Conservation (phyloP, 2,113 vertebrate genomes). For the Triplophysa rosa region DNA sequence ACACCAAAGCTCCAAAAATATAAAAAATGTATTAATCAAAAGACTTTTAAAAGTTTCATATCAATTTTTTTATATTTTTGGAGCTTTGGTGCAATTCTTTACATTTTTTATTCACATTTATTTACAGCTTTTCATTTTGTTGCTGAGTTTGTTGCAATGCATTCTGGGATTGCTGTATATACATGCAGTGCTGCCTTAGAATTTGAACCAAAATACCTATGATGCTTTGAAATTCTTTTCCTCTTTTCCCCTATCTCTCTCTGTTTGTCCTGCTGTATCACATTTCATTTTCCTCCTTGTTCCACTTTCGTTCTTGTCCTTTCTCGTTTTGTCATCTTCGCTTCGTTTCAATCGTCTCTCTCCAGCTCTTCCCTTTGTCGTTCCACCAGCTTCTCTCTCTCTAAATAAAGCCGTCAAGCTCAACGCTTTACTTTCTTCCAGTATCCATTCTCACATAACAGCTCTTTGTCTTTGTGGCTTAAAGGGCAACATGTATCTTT, state of each 20-base stretch:
- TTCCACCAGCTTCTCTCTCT: constrained; percentile 22
- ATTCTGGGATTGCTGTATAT: no score
- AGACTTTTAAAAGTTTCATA: no score
- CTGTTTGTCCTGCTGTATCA: constrained; percentile 23
- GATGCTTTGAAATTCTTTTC: background rate
- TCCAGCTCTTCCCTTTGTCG: background rate
- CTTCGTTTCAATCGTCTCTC: constrained; percentile 4
- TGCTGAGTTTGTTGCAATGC: no score
- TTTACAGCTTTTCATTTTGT: no score
- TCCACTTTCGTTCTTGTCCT: background rate
- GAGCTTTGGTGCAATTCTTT: background rate
- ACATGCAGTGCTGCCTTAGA: no score
- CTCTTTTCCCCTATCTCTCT: background rate
- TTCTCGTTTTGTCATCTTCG: constrained; percentile 8
- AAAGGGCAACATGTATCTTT: background rate
- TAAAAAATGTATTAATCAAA: no score
- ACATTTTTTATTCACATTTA: background rate
- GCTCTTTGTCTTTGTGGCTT: constrained; percentile 14
- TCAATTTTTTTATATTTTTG: no score
- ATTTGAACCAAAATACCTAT: no score
- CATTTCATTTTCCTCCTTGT: constrained; percentile 9
- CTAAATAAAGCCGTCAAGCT: constrained; percentile 31
- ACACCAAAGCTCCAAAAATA: no score
- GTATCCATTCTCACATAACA: constrained; percentile 34
- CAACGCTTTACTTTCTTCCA: constrained; percentile 41